phyloP scores from a whole-genome alignment of 2,888 invertebrate genomes.

The Tipula unca region DNA sequence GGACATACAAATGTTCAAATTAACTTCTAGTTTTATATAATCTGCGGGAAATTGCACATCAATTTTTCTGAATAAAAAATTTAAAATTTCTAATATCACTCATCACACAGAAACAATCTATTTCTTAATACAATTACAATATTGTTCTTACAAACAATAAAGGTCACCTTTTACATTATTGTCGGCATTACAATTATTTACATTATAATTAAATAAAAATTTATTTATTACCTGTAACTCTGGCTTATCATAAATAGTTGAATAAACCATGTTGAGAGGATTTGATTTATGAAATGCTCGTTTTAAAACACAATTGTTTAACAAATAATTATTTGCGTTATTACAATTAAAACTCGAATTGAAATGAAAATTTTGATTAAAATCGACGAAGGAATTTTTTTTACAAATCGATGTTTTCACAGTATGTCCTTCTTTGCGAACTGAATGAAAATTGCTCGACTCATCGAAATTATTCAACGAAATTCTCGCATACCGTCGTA shows the following conservation, averaged over 20 bases:
- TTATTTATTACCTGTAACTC: background rate
- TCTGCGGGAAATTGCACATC: background rate
- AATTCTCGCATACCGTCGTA: background rate
- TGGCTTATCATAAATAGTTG: background rate
- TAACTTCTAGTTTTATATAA: background rate
- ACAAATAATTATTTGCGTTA: background rate
- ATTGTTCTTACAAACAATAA: background rate
- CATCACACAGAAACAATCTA: background rate
- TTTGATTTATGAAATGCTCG: background rate
- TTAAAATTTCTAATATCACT: background rate
- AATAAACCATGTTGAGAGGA: background rate
- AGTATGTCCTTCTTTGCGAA: conserved; percentile 9
- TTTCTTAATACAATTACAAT: background rate
- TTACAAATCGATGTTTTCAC: background rate
- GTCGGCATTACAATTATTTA: background rate
- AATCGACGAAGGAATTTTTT: background rate
- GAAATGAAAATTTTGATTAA: background rate
- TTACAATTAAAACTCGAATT: background rate
- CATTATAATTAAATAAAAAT: background rate
- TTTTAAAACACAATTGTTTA: background rate
- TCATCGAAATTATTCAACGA: background rate
- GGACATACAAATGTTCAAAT: background rate
- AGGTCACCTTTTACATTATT: background rate
- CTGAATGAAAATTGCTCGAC: background rate
- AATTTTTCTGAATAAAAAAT: background rate